Percentiles rank a stretch among this genome's conserved stretches.
phyloP scores from a whole-genome alignment of 2,888 invertebrate genomes.

The Drosophila maculinotata region DNA sequence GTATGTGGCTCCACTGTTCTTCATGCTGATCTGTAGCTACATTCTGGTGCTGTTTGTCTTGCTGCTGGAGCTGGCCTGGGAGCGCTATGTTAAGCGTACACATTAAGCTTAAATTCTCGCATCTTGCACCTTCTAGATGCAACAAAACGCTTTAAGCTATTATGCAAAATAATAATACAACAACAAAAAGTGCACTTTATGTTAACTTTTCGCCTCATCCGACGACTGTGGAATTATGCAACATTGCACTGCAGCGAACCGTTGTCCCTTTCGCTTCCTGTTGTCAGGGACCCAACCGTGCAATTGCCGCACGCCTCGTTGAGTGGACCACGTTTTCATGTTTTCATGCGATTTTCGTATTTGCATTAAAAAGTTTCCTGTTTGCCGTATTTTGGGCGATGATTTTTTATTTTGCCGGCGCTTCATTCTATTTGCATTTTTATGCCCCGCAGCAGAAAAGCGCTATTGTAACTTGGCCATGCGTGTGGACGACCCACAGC shows the following conservation, averaged over 20 bases:
- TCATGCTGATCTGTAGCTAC: conserved; percentile 74
- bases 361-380: conserved; percentile 75
- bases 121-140: conserved; percentile 13
- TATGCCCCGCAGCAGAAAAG: conserved; percentile 17
- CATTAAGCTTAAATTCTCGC: conserved; percentile 17
- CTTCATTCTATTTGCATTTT: conserved; percentile 66
- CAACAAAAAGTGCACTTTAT: conserved; percentile 61
- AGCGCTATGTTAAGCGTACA: conserved; percentile 46
- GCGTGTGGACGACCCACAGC: conserved; percentile 15
- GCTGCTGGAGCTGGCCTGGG: conserved; percentile 70
- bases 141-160: conserved; percentile 49
- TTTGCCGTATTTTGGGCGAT: conserved; percentile 56
- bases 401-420: conserved; percentile 42
- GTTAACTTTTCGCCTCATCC: conserved; percentile 63
- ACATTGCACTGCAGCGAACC: conserved; percentile 29
- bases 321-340: conserved; percentile 54
- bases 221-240: conserved; percentile 64
- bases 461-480: conserved; percentile 8
- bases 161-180: conserved; percentile 37
- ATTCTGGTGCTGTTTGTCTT: conserved; percentile 67
- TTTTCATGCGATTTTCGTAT: conserved; percentile 73
- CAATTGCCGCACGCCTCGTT: conserved; percentile 59
- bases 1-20: conserved; percentile 82
- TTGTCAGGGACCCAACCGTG: conserved; percentile 38
- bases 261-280: conserved; percentile 44